Evolutionary conservation across 2,888 invertebrate genomes (phyloP).

Genomic region (Limnephilus rhombicus): DNA sequence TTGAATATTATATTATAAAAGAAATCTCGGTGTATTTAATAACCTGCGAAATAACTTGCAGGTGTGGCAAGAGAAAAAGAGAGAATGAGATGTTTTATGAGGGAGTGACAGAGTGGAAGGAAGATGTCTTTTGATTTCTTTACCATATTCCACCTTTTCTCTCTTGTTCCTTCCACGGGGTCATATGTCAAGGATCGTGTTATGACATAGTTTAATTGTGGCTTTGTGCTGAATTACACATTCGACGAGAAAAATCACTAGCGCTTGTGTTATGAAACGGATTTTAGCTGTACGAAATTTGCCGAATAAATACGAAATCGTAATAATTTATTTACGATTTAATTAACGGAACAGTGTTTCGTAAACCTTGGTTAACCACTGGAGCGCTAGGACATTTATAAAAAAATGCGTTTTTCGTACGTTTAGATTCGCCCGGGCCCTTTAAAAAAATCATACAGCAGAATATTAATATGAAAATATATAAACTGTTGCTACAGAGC

Average conservation of each 20-base stretch:
- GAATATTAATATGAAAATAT: too few relatives aligned
- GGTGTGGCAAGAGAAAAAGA: neutral
- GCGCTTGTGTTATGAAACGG: neutral
- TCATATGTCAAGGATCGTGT: slow-evolving; percentile 16
- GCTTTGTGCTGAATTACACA: neutral
- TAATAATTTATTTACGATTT: neutral
- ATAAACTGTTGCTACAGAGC: too few relatives aligned
- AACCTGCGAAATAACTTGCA: neutral
- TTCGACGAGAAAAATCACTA: neutral
- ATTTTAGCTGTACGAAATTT: neutral
- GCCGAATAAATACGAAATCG: neutral
- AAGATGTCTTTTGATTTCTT: neutral
- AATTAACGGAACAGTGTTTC: neutral
- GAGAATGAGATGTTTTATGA: neutral
- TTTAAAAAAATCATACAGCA: too few relatives aligned
- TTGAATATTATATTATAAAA: neutral
- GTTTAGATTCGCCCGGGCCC: too few relatives aligned
- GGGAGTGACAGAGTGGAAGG: neutral
- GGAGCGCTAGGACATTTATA: too few relatives aligned
- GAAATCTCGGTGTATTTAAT: neutral
- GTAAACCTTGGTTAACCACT: neutral
- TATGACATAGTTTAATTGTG: slow-evolving; percentile 3
- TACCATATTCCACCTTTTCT: neutral
- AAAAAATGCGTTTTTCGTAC: too few relatives aligned
- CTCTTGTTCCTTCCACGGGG: neutral